phyloP scores from a whole-genome alignment of 2,888 invertebrate genomes.

The Carterocephalus palaemon region DNA sequence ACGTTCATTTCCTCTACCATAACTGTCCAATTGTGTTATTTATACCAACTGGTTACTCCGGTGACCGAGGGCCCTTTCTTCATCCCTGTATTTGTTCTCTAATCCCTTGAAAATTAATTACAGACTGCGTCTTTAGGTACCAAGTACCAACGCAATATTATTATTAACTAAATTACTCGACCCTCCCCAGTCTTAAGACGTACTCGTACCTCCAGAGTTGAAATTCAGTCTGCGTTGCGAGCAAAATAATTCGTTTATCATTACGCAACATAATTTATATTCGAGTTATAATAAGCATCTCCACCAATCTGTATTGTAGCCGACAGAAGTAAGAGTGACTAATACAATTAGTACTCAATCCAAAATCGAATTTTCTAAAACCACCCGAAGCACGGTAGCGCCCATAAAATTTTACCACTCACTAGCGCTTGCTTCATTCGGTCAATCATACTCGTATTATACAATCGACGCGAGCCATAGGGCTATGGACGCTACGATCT shows the following conservation, averaged over 20 bases:
- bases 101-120: slow-evolving; percentile 76
- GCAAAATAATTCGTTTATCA: background rate
- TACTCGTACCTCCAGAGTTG: slow-evolving; percentile 3
- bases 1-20: background rate
- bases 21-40: slow-evolving; percentile 26
- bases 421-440: too few species aligned
- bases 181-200: slow-evolving; percentile 47
- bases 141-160: too few species aligned
- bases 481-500: too few species aligned
- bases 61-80: slow-evolving; percentile 50
- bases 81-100: slow-evolving; percentile 64
- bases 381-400: too few species aligned
- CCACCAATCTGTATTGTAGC: too few species aligned
- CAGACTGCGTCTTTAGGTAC: slow-evolving; percentile 49
- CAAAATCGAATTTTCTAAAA: too few species aligned
- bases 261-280: background rate
- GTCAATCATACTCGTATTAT: too few species aligned
- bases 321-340: too few species aligned
- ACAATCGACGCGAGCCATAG: too few species aligned
- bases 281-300: too few species aligned
- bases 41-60: slow-evolving; percentile 52
- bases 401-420: too few species aligned
- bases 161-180: slow-evolving; percentile 46
- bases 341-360: too few species aligned
- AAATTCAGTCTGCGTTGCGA: slow-evolving; percentile 1